A percentile compares a stretch with the other conserved stretches of the same genome.
These are phyloP conservation scores for Cyclopterus lumpus DNA, from an alignment of 2,797 vertebrate genomes.

Conservation along the genomic window DNA sequence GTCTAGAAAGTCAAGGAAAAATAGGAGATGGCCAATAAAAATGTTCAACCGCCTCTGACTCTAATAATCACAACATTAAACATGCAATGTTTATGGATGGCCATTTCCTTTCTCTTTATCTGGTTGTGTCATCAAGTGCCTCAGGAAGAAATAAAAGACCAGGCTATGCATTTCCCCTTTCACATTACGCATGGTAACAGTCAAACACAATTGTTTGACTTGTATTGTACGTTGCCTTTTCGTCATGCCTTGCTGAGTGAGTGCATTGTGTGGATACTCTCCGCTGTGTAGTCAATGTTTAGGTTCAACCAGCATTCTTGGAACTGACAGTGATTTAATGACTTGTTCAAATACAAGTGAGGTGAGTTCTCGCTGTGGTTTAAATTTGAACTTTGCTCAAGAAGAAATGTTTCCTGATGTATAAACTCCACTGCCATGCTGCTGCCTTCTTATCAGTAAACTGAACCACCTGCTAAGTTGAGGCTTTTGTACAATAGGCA, in stretches of 20 bases:
- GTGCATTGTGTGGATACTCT: conserved; percentile 10
- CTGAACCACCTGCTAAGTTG: conserved; percentile 41
- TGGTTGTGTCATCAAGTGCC: conserved; percentile 59
- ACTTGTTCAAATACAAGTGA: conserved; percentile 19
- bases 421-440: conserved; percentile 15
- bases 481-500: conserved; percentile 8
- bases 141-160: conserved; percentile 26
- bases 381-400: conserved; percentile 32
- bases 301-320: not conserved
- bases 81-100: conserved; percentile 55
- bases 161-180: conserved; percentile 16
- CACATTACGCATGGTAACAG: conserved; percentile 10
- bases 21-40: conserved; percentile 40
- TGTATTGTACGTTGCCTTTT: not conserved
- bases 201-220: conserved; percentile 1
- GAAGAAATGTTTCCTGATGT: conserved; percentile 35
- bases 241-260: not conserved
- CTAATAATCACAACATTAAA: conserved; percentile 60
- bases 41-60: conserved; percentile 44
- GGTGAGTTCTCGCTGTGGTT: conserved; percentile 2
- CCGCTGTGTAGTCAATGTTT: not conserved
- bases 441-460: conserved; percentile 37
- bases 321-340: conserved; percentile 33
- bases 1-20: conserved; percentile 36
- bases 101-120: conserved; percentile 51